phyloP scores from a whole-genome alignment of 2,888 invertebrate genomes.

The Agrotis clavis region DNA sequence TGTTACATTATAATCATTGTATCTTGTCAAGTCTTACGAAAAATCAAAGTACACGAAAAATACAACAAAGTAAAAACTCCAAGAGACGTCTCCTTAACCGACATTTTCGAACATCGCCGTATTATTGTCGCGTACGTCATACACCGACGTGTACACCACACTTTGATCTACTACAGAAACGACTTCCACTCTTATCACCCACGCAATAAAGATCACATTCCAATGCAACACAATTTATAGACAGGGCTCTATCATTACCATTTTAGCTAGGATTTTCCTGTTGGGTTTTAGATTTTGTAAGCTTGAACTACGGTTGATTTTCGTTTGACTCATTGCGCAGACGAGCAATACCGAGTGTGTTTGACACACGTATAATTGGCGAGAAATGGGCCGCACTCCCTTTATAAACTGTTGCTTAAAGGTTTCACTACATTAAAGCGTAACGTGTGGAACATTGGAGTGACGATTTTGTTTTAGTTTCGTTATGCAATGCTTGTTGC shows the following conservation, averaged over 20 bases:
- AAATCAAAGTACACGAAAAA: not conserved
- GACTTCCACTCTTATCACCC: slow-evolving; percentile 68
- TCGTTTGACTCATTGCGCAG: slow-evolving; percentile 41
- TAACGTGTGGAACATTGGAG: slow-evolving; percentile 61
- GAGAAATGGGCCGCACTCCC: slow-evolving; percentile 84
- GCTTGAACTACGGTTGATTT: slow-evolving; percentile 60
- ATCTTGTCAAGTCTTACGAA: not conserved
- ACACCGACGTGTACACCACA: slow-evolving; percentile 77
- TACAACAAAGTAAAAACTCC: slow-evolving; percentile 28
- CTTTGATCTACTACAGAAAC: slow-evolving; percentile 81
- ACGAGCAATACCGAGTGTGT: slow-evolving; percentile 77
- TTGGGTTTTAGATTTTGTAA: slow-evolving; percentile 60
- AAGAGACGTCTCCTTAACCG: slow-evolving; percentile 77
- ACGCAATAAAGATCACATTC: slow-evolving; percentile 72
- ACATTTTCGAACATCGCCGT: slow-evolving; percentile 82
- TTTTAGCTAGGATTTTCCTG: slow-evolving; percentile 59
- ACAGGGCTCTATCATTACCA: slow-evolving; percentile 75
- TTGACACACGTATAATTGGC: slow-evolving; percentile 89
- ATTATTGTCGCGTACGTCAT: slow-evolving; percentile 86
- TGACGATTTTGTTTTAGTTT: slow-evolving; percentile 48
- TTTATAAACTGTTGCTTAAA: slow-evolving; percentile 81
- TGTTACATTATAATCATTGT: not conserved
- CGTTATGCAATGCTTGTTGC: slow-evolving; percentile 41
- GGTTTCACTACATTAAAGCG: slow-evolving; percentile 61
- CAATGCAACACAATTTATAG: slow-evolving; percentile 67